Conservation (phyloP, 2,888 invertebrate genomes). For the Hypomecis punctinalis region DNA sequence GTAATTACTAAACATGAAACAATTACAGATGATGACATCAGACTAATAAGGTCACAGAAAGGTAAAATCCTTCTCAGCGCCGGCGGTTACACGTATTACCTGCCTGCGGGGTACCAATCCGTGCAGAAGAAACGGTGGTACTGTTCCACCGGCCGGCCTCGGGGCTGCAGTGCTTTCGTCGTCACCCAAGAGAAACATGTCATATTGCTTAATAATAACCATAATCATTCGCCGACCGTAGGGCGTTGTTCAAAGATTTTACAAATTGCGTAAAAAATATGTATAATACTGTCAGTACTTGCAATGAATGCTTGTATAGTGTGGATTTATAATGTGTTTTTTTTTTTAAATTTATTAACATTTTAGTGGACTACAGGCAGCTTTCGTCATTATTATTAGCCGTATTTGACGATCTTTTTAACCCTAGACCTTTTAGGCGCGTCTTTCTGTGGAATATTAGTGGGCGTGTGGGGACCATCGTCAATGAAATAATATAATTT, state of each 20-base stretch:
- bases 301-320: too few relatives aligned
- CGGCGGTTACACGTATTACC: constrained; percentile 44
- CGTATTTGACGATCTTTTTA: too few relatives aligned
- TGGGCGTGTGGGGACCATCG: too few relatives aligned
- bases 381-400: too few relatives aligned
- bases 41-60: constrained; percentile 41
- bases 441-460: too few relatives aligned
- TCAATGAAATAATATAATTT: too few relatives aligned
- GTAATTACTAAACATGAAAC: background rate
- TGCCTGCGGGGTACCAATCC: constrained; percentile 34
- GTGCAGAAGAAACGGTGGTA: constrained; percentile 43
- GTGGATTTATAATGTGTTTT: too few relatives aligned
- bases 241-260: background rate
- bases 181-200: constrained; percentile 31
- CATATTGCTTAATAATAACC: constrained; percentile 28
- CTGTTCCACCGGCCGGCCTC: constrained; percentile 47
- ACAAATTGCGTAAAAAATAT: too few relatives aligned
- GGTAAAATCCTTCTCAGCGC: constrained; percentile 41
- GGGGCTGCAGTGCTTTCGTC: constrained; percentile 46
- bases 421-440: too few relatives aligned
- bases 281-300: too few relatives aligned
- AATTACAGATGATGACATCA: constrained; percentile 28
- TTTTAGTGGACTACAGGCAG: too few relatives aligned
- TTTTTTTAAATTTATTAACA: too few relatives aligned
- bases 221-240: constrained; percentile 32